phyloP scores from a whole-genome alignment of 2,797 vertebrate species.

The Rousettus madagascariensis region DNA sequence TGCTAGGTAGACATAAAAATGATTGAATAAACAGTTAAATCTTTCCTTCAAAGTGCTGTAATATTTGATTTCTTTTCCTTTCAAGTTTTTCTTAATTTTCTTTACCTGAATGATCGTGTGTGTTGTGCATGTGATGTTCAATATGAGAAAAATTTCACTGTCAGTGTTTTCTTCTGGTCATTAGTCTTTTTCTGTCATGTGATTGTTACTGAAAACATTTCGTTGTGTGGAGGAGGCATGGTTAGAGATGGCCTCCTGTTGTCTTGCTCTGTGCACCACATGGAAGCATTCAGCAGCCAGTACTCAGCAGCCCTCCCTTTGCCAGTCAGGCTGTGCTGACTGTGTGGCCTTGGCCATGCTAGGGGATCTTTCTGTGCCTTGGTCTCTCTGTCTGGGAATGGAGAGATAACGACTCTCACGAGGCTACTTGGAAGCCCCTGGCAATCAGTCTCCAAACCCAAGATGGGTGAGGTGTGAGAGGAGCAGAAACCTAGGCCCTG shows the following conservation, averaged over 20 bases:
- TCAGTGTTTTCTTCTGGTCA: background rate
- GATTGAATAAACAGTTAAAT: background rate
- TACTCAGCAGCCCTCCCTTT: rapidly evolving
- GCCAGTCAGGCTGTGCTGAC: background rate
- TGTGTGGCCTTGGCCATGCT: background rate
- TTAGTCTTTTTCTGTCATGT: background rate
- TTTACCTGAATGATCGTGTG: background rate
- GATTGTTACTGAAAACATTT: background rate
- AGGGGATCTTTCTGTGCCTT: background rate
- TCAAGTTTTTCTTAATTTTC: background rate
- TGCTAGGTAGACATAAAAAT: background rate
- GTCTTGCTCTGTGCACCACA: rapidly evolving
- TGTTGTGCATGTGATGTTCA: background rate
- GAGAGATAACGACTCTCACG: background rate
- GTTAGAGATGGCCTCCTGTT: background rate
- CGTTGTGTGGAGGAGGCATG: background rate
- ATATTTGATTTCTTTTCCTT: background rate
- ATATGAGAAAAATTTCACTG: background rate
- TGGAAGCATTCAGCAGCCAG: background rate
- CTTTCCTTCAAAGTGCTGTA: background rate
- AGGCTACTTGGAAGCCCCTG: background rate
- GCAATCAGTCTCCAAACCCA: rapidly evolving
- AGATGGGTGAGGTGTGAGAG: background rate
- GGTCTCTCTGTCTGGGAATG: background rate
- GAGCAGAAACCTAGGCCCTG: background rate